Conservation (phyloP, 1,140 invertebrate species). For the Subanguina moxae region DNA sequence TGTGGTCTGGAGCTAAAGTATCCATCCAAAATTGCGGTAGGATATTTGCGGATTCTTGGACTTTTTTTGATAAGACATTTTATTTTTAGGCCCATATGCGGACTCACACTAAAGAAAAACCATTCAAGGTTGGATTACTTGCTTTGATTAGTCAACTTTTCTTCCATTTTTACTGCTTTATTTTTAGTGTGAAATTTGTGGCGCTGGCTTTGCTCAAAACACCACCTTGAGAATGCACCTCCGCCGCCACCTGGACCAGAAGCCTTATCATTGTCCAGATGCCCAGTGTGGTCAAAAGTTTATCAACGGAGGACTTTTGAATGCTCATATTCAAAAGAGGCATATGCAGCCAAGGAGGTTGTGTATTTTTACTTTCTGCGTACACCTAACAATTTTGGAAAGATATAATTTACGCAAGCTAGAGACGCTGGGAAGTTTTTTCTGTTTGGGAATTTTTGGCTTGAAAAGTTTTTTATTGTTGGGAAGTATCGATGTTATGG, state of each 20-base stretch:
- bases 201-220: constrained; percentile 76
- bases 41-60: constrained; percentile 7
- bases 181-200: constrained; percentile 87
- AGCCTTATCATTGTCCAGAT: constrained; percentile 74
- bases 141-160: no score
- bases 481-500: no score
- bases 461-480: no score
- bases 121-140: constrained; percentile 57
- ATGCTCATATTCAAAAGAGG: constrained; percentile 14
- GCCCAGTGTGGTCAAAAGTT: constrained; percentile 5
- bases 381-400: neutral
- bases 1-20: constrained; percentile 42
- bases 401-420: no score
- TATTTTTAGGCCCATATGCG: constrained; percentile 82
- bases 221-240: constrained; percentile 72
- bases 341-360: constrained; percentile 13
- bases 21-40: constrained; percentile 38
- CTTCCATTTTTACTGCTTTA: no score
- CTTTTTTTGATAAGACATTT: constrained; percentile 72
- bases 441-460: no score
- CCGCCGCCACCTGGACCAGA: constrained; percentile 76
- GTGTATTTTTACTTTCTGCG: neutral
- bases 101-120: constrained; percentile 66
- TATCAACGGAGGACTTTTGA: constrained; percentile 20
- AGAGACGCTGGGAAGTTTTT: no score